Conservation (phyloP, 2,888 invertebrate genomes). For the Folsomia candida region DNA sequence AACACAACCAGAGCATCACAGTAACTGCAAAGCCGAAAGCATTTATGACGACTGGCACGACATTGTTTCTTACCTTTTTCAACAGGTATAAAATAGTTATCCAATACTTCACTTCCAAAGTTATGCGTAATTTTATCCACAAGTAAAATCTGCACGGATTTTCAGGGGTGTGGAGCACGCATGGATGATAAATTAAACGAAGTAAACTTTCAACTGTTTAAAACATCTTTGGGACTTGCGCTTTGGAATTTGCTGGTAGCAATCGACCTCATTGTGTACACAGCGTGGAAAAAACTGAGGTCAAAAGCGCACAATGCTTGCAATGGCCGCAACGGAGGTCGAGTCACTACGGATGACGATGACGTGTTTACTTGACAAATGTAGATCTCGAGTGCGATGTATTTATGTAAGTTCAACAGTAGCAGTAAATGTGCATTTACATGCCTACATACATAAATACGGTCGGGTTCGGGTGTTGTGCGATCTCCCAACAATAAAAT, state of each 20-base stretch:
- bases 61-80: slow-evolving; percentile 31
- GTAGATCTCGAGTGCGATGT: neutral
- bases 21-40: slow-evolving; percentile 38
- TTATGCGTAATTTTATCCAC: neutral
- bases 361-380: slow-evolving; percentile 39
- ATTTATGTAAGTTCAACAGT: neutral
- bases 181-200: slow-evolving; percentile 31
- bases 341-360: slow-evolving; percentile 31
- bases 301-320: slow-evolving; percentile 14
- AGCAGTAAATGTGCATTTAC: neutral
- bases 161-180: slow-evolving; percentile 31
- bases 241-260: slow-evolving; percentile 33
- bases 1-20: too few species aligned
- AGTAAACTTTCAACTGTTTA: slow-evolving; percentile 31
- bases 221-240: slow-evolving; percentile 33
- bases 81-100: slow-evolving; percentile 14
- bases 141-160: neutral
- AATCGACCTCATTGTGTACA: slow-evolving; percentile 30
- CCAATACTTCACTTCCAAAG: neutral
- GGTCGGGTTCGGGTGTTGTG: too few species aligned
- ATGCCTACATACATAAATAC: too few species aligned
- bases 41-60: slow-evolving; percentile 39
- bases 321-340: slow-evolving; percentile 26
- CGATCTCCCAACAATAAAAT: neutral
- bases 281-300: slow-evolving; percentile 28